Conservation (phyloP, 2,797 vertebrate genomes). For the Passerculus sandwichensis region DNA sequence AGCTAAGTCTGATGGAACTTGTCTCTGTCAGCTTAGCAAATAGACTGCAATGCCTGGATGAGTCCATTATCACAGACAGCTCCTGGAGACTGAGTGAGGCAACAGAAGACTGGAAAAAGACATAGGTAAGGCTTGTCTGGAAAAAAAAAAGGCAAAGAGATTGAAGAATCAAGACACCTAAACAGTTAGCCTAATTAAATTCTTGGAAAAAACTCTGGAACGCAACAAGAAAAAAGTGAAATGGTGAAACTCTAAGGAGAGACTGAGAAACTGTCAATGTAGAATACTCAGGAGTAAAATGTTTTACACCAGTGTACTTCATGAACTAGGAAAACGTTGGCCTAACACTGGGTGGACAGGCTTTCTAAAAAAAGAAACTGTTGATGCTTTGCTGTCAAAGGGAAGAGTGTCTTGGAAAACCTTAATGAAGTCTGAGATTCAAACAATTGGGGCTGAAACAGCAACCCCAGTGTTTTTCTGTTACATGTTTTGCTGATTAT, state of each 20-base stretch:
- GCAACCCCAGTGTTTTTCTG: background rate
- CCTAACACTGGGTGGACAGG: background rate
- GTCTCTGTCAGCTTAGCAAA: background rate
- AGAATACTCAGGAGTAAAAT: background rate
- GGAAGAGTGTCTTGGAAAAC: background rate
- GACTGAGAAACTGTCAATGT: background rate
- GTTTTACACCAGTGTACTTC: background rate
- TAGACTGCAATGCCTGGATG: background rate
- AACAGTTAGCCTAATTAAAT: background rate
- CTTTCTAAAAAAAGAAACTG: background rate
- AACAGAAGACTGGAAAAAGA: background rate
- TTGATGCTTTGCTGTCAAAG: background rate
- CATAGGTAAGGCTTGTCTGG: background rate
- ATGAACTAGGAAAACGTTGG: background rate
- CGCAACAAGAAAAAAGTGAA: background rate
- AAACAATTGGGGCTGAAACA: too few species aligned
- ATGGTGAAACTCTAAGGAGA: background rate
- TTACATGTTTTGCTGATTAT: background rate
- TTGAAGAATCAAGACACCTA: background rate
- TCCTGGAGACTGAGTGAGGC: background rate
- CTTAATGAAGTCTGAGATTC: background rate
- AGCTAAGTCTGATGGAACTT: background rate
- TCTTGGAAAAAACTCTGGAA: background rate
- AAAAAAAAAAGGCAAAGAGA: background rate
- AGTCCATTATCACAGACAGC: background rate